Evolutionary conservation across 2,888 invertebrate genomes (phyloP).

Genomic region (Chouioia cunea): DNA sequence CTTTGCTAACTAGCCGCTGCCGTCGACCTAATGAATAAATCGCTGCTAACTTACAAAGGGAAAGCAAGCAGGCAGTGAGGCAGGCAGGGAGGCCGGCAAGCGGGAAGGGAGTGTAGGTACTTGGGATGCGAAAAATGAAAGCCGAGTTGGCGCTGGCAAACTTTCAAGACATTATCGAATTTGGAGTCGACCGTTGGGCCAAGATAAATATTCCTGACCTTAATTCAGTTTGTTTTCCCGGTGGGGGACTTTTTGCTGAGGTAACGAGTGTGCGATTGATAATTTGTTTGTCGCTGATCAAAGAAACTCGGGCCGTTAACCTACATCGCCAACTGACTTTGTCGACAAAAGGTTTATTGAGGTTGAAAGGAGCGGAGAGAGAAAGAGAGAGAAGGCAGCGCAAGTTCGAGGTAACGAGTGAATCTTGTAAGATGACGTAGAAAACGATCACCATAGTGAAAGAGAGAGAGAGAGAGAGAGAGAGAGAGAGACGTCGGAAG

Average conservation of each 20-base stretch:
- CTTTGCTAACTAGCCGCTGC: constrained; percentile 2
- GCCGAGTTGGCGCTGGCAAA: not conserved
- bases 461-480: no score
- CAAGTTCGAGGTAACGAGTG: no score
- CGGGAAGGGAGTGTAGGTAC: not conserved
- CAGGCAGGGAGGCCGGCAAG: no score
- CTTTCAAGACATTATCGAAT: constrained; percentile 25
- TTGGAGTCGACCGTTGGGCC: constrained; percentile 1
- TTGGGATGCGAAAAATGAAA: constrained; percentile 25
- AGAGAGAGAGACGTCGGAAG: not conserved
- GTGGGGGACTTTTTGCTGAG: not conserved
- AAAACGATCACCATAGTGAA: constrained; percentile 33
- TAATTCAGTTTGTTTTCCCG: constrained; percentile 13
- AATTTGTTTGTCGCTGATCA: constrained; percentile 11
- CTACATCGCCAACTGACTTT: constrained; percentile 7
- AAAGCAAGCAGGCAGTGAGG: no score
- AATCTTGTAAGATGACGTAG: constrained; percentile 13
- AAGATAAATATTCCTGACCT: constrained; percentile 40
- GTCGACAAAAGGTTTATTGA: constrained; percentile 14
- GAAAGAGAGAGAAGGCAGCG: constrained; percentile 15
- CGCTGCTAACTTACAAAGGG: constrained; percentile 35
- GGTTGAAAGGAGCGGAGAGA: not conserved
- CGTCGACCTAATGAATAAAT: constrained; percentile 42
- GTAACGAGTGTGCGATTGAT: constrained; percentile 2
- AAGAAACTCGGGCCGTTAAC: not conserved